Evolutionary conservation across 1,140 invertebrate species (phyloP), one percentile per base, ranked within the genome.

Genomic region (Drosophila rufa): DNA sequence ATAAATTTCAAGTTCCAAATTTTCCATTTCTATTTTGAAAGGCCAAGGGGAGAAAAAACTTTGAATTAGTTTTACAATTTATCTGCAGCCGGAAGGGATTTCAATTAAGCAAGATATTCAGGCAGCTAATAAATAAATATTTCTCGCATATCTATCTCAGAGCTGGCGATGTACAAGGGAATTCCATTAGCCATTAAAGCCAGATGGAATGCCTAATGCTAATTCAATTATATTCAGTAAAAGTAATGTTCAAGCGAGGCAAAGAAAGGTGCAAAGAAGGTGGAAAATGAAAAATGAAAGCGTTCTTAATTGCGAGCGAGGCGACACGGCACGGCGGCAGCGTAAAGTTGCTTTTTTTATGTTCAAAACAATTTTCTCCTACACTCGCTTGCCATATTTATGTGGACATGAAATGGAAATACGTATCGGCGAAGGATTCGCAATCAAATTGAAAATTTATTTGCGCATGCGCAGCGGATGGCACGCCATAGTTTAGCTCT

Each of bases 141-240:
- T 33, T 43, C 33, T 42, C 33, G 17, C 50, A 33, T 1, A 17
- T 17, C 25, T 56, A 45, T 69, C 51, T 27, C 51, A 4, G 33
- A 40, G 36, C 36, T 50, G 47, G 36, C 42, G 69, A 70, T 70
- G 27, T 27, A 51, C 69, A 73, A 40, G 70, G 42, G 40, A 73
- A 73, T 17, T 42, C 55, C 67, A 73, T 73, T 70, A 70, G 11
- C 27, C 61, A 45, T 47, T 48, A 22, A n/a, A 36, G 46, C 61
- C 38, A 19, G 14, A 14, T 33, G 33, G 25, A 47, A 48, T 14
- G 59, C 22, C 46, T 80, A 55, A 84, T 87, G 53, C 74, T 84
- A 89, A 89, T 90, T 87, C 84, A 87, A 87, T 87, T 87, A 84
- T 70, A 79, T 89, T 78, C 80, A 87, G 84, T 89, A 87, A 87